Conservation (phyloP, 2,113 vertebrate species). For the Odontophorus gujanensis region DNA sequence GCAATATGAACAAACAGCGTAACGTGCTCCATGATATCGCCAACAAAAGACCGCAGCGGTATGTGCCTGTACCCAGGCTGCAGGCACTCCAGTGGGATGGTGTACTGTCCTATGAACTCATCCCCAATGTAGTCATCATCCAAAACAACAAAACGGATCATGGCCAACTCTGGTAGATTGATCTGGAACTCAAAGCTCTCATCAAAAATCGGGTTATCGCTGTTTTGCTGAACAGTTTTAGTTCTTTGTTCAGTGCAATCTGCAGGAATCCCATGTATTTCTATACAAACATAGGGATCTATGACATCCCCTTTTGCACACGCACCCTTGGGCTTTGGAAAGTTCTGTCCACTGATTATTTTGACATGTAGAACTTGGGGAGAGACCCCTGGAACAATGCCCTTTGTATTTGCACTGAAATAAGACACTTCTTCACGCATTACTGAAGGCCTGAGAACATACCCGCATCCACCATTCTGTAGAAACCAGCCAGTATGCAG, state of each 20-base stretch:
- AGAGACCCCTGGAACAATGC: conserved; percentile 92
- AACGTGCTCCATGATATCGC: conserved; percentile 90
- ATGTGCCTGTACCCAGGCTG: conserved; percentile 95
- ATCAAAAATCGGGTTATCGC: conserved; percentile 95
- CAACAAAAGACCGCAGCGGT: conserved; percentile 89
- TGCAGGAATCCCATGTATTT: conserved; percentile 94
- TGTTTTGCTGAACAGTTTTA: conserved; percentile 94
- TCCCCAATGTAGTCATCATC: conserved; percentile 99
- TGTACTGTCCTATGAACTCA: conserved; percentile 98
- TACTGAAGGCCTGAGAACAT: conserved; percentile 90
- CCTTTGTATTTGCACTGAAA: conserved; percentile 96
- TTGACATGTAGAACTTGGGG: conserved; percentile 93
- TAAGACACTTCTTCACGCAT: conserved; percentile 97
- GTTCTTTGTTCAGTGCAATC: conserved; percentile 96
- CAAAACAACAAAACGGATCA: conserved; percentile 94
- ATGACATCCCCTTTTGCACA: conserved; percentile 98
- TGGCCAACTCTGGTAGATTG: conserved; percentile 93
- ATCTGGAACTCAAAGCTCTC: conserved; percentile 98
- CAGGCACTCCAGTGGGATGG: conserved; percentile 92
- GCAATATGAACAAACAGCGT: conserved; percentile 95
- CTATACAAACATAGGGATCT: conserved; percentile 96
- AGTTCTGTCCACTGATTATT: conserved; percentile 96
- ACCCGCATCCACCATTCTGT: conserved; percentile 94
- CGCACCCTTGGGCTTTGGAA: conserved; percentile 96
- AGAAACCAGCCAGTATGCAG: conserved; percentile 93